Evolutionary conservation across 2,113 vertebrate genomes (phyloP).

Genomic region (Oreochromis aureus): DNA sequence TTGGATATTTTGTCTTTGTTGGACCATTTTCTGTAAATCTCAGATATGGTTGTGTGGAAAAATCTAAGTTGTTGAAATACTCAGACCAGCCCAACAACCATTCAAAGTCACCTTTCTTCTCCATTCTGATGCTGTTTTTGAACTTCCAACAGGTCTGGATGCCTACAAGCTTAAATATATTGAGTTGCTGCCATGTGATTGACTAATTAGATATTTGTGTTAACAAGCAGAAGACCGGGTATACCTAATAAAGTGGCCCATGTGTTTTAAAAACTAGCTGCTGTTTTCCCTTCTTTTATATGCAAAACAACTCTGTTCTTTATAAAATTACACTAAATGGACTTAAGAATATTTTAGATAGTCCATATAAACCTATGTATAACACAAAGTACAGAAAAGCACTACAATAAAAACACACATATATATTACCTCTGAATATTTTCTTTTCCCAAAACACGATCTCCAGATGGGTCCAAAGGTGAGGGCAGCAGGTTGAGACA

Average conservation of each 20-base stretch:
- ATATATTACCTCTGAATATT: constrained; percentile 82
- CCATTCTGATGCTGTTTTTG: neutral
- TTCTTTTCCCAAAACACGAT: constrained; percentile 78
- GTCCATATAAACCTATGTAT: neutral
- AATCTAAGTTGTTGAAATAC: neutral
- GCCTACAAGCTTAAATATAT: neutral
- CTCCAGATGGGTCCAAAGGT: constrained; percentile 74
- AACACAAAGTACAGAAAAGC: neutral
- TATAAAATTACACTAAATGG: neutral
- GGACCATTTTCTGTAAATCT: neutral
- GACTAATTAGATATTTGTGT: neutral
- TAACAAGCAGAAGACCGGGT: neutral
- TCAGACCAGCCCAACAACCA: too few species aligned
- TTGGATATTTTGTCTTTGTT: neutral
- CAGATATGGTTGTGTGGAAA: neutral
- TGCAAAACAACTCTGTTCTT: neutral
- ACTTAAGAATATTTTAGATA: neutral
- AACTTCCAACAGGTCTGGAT: neutral
- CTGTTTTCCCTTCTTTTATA: neutral
- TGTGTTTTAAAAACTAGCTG: neutral
- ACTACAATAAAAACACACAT: neutral
- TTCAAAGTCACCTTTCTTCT: neutral
- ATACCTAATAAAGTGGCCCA: neutral
- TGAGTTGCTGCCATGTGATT: neutral
- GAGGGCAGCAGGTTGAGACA: constrained; percentile 83